A percentile compares a stretch with the other conserved stretches of the same genome.
phyloP scores from a whole-genome alignment of 2,797 vertebrate species.

The Sebastes hubbsi region DNA sequence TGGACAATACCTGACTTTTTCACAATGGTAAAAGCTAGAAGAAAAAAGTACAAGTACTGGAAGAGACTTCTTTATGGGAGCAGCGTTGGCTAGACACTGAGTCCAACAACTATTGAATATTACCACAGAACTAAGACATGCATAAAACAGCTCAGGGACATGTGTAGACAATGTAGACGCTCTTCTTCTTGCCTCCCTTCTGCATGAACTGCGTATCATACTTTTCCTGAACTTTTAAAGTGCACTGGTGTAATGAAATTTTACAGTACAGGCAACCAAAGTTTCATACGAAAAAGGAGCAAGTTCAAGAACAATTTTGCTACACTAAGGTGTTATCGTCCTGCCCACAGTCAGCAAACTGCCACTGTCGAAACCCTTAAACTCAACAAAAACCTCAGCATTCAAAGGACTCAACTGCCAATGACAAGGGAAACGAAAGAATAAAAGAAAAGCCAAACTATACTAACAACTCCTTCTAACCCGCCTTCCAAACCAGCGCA shows the following conservation, averaged over 20 bases:
- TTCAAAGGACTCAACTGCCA: conserved; percentile 4
- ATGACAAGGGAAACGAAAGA: not conserved
- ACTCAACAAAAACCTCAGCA: not conserved
- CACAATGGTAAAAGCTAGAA: not conserved
- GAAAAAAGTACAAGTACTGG: not conserved
- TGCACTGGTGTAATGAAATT: not conserved
- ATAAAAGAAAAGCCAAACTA: not conserved
- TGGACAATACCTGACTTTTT: not conserved
- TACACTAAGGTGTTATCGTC: not conserved
- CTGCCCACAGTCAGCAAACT: not conserved
- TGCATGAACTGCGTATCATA: not conserved
- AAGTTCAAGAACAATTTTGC: not conserved
- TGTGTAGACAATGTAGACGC: not conserved
- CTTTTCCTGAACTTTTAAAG: not conserved
- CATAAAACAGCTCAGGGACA: not conserved
- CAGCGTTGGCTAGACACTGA: not conserved
- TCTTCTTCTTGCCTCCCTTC: not conserved
- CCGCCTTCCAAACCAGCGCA: conserved; percentile 24
- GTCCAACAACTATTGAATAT: not conserved
- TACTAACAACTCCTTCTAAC: conserved; percentile 14
- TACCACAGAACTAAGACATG: not conserved
- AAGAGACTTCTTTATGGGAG: not conserved
- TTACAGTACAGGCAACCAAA: not conserved
- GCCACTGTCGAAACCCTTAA: conserved; percentile 9
- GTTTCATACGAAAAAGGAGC: not conserved